A percentile compares a stretch with the other conserved stretches of the same genome.
Evolutionary conservation across 2,113 vertebrate species (phyloP).

Genomic region (Syngnathus scovelli): DNA sequence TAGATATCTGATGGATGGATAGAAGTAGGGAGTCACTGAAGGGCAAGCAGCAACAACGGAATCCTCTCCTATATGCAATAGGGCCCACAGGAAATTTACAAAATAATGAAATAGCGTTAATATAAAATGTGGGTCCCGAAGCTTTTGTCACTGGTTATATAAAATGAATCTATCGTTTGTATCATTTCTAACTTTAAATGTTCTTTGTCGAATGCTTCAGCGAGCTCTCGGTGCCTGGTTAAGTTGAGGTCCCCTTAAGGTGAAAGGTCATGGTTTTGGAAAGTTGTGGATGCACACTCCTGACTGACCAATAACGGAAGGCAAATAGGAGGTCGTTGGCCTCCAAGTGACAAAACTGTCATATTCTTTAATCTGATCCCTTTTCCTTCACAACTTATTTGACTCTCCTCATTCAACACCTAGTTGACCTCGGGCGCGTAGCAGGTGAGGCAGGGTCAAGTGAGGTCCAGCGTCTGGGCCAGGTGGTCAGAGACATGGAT

Average conservation of each 20-base stretch:
- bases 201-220: neutral
- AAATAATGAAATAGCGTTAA: too few species aligned
- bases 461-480: slow-evolving; percentile 59
- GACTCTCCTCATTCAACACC: neutral
- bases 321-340: neutral
- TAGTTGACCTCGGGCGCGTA: slow-evolving; percentile 37
- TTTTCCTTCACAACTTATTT: neutral
- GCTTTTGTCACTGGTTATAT: too few species aligned
- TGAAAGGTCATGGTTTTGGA: neutral
- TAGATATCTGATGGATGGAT: too few species aligned
- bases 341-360: neutral
- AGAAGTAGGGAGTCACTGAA: too few species aligned
- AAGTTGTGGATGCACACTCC: neutral
- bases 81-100: too few species aligned
- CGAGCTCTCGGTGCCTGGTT: neutral
- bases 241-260: neutral
- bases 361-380: neutral
- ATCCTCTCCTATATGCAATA: too few species aligned
- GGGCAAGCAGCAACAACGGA: too few species aligned
- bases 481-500: slow-evolving; percentile 67
- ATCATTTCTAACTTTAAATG: too few species aligned
- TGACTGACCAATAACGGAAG: neutral
- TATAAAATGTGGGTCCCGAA: too few species aligned
- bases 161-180: too few species aligned
- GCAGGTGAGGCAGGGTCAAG: slow-evolving; percentile 44